Evolutionary conservation across 2,113 vertebrate species (phyloP).

Genomic region (Oryzias melastigma): DNA sequence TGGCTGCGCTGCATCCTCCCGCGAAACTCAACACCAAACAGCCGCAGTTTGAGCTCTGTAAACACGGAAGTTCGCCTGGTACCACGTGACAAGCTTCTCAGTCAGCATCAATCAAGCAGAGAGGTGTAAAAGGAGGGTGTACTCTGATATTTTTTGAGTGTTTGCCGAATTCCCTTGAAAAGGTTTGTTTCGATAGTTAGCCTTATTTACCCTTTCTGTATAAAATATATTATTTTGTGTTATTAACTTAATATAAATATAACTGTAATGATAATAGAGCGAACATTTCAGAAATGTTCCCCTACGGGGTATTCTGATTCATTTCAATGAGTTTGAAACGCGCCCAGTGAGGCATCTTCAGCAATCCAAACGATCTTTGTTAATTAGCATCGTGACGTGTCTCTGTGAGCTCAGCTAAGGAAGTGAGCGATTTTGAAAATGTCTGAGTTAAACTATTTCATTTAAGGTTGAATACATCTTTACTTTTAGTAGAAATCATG

Average conservation of each 20-base stretch:
- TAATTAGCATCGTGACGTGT: conserved; percentile 48
- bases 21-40: background rate
- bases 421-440: conserved; percentile 43
- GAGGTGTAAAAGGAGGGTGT: accelerated
- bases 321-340: background rate
- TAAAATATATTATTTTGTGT: too few species aligned
- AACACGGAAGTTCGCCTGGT: conserved; percentile 61
- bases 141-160: conserved; percentile 21
- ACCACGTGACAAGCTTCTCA: conserved; percentile 53
- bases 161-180: background rate
- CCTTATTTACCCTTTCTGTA: too few species aligned
- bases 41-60: conserved; percentile 19
- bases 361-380: conserved; percentile 33
- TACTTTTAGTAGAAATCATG: conserved; percentile 21
- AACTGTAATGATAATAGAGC: background rate
- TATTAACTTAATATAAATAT: too few species aligned
- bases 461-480: background rate
- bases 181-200: too few species aligned
- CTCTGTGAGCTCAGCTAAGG: conserved; percentile 14
- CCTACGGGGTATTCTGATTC: background rate
- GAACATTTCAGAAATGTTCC: background rate
- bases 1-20: conserved; percentile 49
- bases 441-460: background rate
- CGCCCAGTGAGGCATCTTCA: accelerated
- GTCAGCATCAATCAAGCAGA: too few species aligned